These are phyloP conservation scores for Mesorhabditis sp. DNA, from an alignment of 2,888 invertebrate genomes.

Conservation along the genomic window DNA sequence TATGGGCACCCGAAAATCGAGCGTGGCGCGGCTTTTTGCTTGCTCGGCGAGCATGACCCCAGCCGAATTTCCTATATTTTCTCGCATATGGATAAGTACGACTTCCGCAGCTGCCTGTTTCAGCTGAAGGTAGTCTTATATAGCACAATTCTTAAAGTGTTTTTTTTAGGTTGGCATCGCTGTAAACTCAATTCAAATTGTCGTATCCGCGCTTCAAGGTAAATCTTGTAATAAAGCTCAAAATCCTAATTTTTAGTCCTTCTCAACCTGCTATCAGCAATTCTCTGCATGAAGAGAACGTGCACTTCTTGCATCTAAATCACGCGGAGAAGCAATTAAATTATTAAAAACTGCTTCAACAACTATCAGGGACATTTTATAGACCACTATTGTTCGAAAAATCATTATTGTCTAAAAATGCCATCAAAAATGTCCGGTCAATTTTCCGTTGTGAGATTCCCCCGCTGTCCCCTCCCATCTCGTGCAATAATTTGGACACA, in stretches of 20 bases:
- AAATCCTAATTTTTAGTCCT: conserved; percentile 35
- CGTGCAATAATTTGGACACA: no score
- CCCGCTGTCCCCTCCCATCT: no score
- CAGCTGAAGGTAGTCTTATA: conserved; percentile 33
- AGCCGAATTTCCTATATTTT: conserved; percentile 52
- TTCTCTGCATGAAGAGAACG: conserved; percentile 46
- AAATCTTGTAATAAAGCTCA: neutral
- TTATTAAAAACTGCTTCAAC: no score
- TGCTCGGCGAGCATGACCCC: conserved; percentile 52
- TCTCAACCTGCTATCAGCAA: conserved; percentile 44
- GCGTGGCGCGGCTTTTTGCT: conserved; percentile 49
- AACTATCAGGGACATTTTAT: no score
- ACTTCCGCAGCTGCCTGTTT: conserved; percentile 45
- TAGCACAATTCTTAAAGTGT: conserved; percentile 19
- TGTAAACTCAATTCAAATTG: conserved; percentile 53
- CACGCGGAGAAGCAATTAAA: neutral
- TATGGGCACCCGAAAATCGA: conserved; percentile 51
- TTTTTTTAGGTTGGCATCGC: conserved; percentile 37
- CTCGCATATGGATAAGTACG: conserved; percentile 52
- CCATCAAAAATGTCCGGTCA: no score
- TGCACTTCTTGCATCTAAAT: conserved; percentile 30
- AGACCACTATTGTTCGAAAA: no score
- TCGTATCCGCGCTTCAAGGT: conserved; percentile 45
- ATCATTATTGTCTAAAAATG: no score
- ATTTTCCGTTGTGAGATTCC: no score